Conservation (phyloP, 53 echinoderm and acorn worm genomes). For the Astropecten irregularis region DNA sequence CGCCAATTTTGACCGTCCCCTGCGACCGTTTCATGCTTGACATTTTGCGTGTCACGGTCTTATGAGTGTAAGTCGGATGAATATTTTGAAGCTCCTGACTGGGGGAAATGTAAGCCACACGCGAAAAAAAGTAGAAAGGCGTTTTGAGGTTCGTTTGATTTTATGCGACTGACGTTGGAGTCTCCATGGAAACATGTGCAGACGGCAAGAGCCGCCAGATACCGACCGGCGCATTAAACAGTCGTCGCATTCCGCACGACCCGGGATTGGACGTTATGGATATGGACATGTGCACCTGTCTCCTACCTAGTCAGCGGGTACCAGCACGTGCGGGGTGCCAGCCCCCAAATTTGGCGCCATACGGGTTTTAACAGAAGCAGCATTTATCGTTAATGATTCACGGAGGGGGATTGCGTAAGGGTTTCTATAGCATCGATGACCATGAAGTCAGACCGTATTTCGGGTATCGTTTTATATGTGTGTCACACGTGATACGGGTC, state of each 20-base stretch:
- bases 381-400: constrained; percentile 45
- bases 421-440: neutral
- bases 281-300: constrained; percentile 48
- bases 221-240: too few relatives aligned
- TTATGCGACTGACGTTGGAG: too few relatives aligned
- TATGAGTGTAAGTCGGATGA: too few relatives aligned
- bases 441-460: neutral
- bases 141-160: too few relatives aligned
- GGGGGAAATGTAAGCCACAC: too few relatives aligned
- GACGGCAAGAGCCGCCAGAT: too few relatives aligned
- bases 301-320: constrained; percentile 7
- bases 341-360: constrained; percentile 55
- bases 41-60: neutral
- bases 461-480: constrained; percentile 18
- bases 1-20: neutral
- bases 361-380: constrained; percentile 49
- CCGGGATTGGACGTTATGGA: constrained; percentile 20
- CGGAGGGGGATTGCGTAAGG: constrained; percentile 49
- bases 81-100: too few relatives aligned
- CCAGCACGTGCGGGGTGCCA: constrained; percentile 53
- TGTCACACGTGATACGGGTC: constrained; percentile 27
- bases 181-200: too few relatives aligned
- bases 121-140: too few relatives aligned
- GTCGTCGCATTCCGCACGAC: neutral
- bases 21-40: neutral